Evolutionary conservation across 2,113 vertebrate species (phyloP).

Genomic region (Mohoua ochrocephala): DNA sequence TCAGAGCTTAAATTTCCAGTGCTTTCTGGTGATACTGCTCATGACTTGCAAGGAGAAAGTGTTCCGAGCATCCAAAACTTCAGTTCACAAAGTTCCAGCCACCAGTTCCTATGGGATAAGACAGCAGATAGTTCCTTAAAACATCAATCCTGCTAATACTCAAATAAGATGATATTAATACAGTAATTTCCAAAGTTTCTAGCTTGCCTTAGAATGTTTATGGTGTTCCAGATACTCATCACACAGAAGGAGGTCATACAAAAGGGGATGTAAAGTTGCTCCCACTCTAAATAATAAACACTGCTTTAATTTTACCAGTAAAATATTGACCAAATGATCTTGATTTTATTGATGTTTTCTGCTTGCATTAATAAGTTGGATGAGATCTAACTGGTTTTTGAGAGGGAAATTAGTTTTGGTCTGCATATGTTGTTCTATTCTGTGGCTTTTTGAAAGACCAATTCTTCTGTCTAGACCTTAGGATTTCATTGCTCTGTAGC

Average conservation of each 20-base stretch:
- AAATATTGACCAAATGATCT: background rate
- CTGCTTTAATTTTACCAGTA: background rate
- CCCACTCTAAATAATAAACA: background rate
- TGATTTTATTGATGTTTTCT: background rate
- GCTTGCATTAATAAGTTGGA: background rate
- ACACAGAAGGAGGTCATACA: background rate
- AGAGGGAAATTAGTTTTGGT: background rate
- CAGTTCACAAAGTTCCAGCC: background rate
- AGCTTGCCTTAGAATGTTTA: background rate
- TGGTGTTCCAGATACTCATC: background rate
- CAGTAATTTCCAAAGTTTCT: background rate
- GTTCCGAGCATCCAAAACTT: background rate
- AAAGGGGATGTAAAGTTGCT: background rate
- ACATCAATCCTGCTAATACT: background rate
- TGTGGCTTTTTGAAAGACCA: background rate
- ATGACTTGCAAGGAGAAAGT: background rate
- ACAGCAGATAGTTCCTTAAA: background rate
- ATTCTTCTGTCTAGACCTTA: background rate
- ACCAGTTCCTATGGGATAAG: background rate
- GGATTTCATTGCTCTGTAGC: background rate
- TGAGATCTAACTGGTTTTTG: background rate
- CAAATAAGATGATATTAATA: background rate
- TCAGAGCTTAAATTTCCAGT: fast-evolving
- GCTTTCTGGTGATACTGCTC: background rate
- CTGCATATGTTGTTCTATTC: background rate